Percentiles rank a stretch among this genome's conserved stretches.
Evolutionary conservation across 2,888 invertebrate genomes (phyloP).

Genomic region (Dryobotodes eremita): DNA sequence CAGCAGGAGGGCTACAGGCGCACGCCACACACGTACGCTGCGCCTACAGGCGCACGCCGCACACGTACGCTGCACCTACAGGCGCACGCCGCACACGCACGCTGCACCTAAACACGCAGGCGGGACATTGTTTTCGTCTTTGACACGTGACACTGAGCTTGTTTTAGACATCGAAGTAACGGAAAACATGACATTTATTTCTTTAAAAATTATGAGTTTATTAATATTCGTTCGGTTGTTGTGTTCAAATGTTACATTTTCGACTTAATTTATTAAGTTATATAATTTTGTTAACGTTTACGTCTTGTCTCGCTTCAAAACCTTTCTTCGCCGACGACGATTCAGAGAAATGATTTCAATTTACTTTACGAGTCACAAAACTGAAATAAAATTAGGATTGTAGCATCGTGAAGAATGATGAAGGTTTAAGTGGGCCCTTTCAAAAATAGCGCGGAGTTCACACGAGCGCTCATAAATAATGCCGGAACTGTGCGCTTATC

Average conservation of each 20-base stretch:
- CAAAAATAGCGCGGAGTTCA: constrained; percentile 65
- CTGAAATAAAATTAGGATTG: constrained; percentile 67
- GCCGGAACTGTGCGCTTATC: constrained; percentile 75
- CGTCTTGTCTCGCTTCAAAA: background rate
- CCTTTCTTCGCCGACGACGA: constrained; percentile 11
- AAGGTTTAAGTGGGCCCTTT: constrained; percentile 76
- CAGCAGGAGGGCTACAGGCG: background rate
- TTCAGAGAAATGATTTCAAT: constrained; percentile 81
- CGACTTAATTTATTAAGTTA: background rate
- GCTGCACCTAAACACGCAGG: background rate
- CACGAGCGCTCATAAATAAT: constrained; percentile 72
- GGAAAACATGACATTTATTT: constrained; percentile 47
- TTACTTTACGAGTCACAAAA: constrained; percentile 77
- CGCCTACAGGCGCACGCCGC: background rate
- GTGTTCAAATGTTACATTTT: constrained; percentile 1
- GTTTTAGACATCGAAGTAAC: constrained; percentile 25
- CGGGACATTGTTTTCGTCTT: constrained; percentile 41
- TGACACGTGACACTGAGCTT: constrained; percentile 35
- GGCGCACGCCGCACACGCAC: background rate
- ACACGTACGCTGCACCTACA: background rate
- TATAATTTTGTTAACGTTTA: constrained; percentile 2
- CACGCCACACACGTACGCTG: background rate
- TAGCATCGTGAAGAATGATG: constrained; percentile 78
- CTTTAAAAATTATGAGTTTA: constrained; percentile 18
- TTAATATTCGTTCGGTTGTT: constrained; percentile 15